Conservation (phyloP, 1,140 invertebrate species). For the Steinernema feltiae region DNA sequence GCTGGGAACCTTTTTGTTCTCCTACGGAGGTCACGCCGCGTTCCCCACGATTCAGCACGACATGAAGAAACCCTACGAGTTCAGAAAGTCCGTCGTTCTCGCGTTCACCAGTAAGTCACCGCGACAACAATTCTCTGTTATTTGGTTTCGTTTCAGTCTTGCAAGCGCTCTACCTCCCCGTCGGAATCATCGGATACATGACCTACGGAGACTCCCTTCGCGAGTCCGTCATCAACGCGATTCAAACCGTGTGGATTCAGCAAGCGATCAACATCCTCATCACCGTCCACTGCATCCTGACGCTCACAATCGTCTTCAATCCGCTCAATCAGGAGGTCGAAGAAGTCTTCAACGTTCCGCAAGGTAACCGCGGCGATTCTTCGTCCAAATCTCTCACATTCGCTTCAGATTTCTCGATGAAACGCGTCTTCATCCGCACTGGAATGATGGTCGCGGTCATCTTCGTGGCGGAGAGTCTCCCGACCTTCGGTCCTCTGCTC, state of each 20-base stretch:
- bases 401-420: slow-evolving; percentile 71
- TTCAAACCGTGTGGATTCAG: slow-evolving; percentile 49
- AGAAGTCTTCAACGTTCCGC: slow-evolving; percentile 67
- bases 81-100: slow-evolving; percentile 53
- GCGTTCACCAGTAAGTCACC: slow-evolving; percentile 48
- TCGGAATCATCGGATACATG: slow-evolving; percentile 39
- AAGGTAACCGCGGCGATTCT: slow-evolving; percentile 43
- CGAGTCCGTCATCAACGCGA: slow-evolving; percentile 49
- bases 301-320: slow-evolving; percentile 60
- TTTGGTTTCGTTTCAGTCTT: slow-evolving; percentile 44
- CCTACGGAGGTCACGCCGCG: slow-evolving; percentile 59
- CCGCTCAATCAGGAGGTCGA: slow-evolving; percentile 66
- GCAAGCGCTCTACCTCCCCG: slow-evolving; percentile 38
- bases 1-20: slow-evolving; percentile 60
- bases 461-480: slow-evolving; percentile 73
- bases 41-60: slow-evolving; percentile 62
- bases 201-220: slow-evolving; percentile 45
- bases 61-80: slow-evolving; percentile 59
- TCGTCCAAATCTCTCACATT: slow-evolving; percentile 24
- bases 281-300: slow-evolving; percentile 59
- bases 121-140: slow-evolving; percentile 6
- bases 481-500: slow-evolving; percentile 81
- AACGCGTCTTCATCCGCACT: slow-evolving; percentile 70
- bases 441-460: slow-evolving; percentile 68
- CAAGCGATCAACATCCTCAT: slow-evolving; percentile 58